Evolutionary conservation across 2,113 vertebrate species (phyloP).

Genomic region (Leucoraja erinaceus): DNA sequence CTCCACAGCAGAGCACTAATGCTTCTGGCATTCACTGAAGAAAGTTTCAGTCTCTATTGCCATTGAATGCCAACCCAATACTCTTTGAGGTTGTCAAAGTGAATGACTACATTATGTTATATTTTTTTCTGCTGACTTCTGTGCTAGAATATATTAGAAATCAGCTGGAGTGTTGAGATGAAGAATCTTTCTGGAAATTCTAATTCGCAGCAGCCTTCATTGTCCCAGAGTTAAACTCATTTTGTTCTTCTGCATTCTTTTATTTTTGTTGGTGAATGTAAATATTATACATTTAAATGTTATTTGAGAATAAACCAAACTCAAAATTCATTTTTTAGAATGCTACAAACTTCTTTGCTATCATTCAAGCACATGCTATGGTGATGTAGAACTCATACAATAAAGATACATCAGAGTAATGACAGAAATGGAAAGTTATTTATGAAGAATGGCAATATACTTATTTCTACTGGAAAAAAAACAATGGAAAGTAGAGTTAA

Average conservation of each 20-base stretch:
- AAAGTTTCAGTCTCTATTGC: not conserved
- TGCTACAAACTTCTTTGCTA: not conserved
- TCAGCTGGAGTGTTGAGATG: not conserved
- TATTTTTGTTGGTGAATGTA: not conserved
- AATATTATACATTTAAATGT: not conserved
- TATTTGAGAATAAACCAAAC: not conserved
- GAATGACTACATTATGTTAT: too few species aligned
- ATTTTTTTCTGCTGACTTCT: not conserved
- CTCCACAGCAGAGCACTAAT: not conserved
- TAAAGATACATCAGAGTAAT: not conserved
- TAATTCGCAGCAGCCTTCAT: not conserved
- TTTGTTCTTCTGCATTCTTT: not conserved
- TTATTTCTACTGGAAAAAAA: not conserved
- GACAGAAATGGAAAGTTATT: not conserved
- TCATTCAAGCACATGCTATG: not conserved
- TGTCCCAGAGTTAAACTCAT: not conserved
- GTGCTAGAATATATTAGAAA: not conserved
- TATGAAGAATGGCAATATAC: not conserved
- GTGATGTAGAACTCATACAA: not conserved
- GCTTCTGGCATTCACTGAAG: not conserved
- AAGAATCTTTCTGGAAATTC: not conserved
- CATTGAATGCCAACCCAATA: too few species aligned
- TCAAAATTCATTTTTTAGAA: not conserved
- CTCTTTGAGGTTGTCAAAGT: too few species aligned
- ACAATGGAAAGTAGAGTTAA: not conserved